These are phyloP conservation scores for Tetrao urogallus DNA, from an alignment of 2,113 vertebrate species.

Conservation along the genomic window DNA sequence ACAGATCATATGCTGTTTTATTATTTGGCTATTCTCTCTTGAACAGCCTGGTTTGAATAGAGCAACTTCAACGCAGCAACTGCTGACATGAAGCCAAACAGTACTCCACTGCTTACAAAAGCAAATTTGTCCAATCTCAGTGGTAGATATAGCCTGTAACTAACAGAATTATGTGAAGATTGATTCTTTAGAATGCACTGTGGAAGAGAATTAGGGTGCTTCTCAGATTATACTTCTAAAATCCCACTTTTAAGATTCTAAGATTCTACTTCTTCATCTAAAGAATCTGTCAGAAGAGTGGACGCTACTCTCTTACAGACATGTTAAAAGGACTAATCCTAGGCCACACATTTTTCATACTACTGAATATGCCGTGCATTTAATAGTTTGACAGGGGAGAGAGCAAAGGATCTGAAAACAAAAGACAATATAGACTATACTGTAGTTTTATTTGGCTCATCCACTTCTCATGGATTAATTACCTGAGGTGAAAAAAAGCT, in stretches of 20 bases:
- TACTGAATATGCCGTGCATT: not conserved
- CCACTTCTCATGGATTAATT: not conserved
- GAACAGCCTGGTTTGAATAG: not conserved
- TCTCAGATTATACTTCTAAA: not conserved
- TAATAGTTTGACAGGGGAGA: not conserved
- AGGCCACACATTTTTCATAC: not conserved
- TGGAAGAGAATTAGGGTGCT: not conserved
- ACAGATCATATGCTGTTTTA: conserved; percentile 10
- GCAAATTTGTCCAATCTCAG: not conserved
- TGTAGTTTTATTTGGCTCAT: not conserved
- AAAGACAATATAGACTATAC: accelerated
- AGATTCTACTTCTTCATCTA: not conserved
- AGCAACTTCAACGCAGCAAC: not conserved
- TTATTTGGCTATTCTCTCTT: conserved; percentile 12
- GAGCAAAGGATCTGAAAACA: not conserved
- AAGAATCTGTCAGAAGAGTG: not conserved
- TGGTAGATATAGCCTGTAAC: not conserved
- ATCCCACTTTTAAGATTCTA: too few relatives aligned
- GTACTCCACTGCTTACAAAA: not conserved
- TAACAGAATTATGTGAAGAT: not conserved
- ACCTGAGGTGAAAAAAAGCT: not conserved
- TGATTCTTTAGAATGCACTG: not conserved
- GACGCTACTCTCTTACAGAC: not conserved
- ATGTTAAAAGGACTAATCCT: not conserved
- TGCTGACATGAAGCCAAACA: not conserved